phyloP scores from a whole-genome alignment of 2,113 vertebrate genomes.

The Opisthocomus hoazin region DNA sequence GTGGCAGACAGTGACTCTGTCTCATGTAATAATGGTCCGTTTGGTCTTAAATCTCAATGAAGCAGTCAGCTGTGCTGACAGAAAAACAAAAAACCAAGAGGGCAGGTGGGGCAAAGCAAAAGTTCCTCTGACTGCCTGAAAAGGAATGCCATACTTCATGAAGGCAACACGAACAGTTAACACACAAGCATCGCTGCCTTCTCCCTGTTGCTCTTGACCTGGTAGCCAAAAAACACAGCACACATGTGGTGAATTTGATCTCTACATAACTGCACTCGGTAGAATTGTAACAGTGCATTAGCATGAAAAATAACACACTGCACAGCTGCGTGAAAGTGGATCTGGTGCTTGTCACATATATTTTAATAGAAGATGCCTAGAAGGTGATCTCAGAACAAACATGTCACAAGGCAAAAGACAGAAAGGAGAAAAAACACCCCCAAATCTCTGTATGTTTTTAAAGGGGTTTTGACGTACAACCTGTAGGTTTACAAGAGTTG shows the following conservation, averaged over 20 bases:
- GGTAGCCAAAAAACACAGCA: slow-evolving; percentile 54
- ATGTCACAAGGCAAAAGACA: slow-evolving; percentile 27
- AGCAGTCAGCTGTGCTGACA: slow-evolving; percentile 37
- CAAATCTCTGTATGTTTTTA: not conserved
- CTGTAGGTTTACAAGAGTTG: not conserved
- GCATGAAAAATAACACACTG: slow-evolving; percentile 49
- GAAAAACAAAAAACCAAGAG: not conserved
- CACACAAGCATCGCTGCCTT: not conserved
- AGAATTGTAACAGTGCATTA: slow-evolving; percentile 52
- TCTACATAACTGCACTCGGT: slow-evolving; percentile 39
- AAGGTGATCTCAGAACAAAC: slow-evolving; percentile 63
- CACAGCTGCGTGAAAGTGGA: slow-evolving; percentile 50
- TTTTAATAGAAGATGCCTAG: slow-evolving; percentile 58
- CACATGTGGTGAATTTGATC: slow-evolving; percentile 52
- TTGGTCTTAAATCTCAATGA: slow-evolving; percentile 44
- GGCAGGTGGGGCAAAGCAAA: slow-evolving; percentile 20
- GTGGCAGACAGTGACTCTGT: slow-evolving; percentile 59
- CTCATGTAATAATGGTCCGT: slow-evolving; percentile 46
- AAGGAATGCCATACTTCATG: slow-evolving; percentile 4
- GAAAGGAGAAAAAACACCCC: not conserved
- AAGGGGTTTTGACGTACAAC: not conserved
- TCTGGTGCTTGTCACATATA: slow-evolving; percentile 57
- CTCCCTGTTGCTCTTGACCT: slow-evolving; percentile 47
- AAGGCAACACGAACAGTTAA: slow-evolving; percentile 4
- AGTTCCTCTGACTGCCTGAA: not conserved